phyloP scores from a whole-genome alignment of 2,113 vertebrate genomes.

The Hystrix cristata region DNA sequence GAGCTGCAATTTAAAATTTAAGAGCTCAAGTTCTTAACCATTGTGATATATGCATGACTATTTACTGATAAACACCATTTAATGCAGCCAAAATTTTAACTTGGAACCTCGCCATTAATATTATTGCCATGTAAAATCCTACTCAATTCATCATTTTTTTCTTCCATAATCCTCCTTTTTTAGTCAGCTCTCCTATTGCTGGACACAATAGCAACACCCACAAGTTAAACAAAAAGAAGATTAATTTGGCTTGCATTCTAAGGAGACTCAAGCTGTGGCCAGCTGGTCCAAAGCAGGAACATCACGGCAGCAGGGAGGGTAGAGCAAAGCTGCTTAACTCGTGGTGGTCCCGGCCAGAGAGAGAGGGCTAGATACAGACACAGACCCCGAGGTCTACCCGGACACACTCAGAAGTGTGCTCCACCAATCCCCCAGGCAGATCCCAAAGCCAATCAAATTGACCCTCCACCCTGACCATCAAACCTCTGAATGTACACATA shows the following conservation, averaged over 20 bases:
- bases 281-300: neutral
- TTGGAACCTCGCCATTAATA: neutral
- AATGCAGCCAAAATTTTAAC: neutral
- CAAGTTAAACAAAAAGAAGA: neutral
- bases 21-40: neutral
- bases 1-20: constrained; percentile 25
- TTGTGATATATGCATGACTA: neutral
- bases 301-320: neutral
- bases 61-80: neutral
- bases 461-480: neutral
- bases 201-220: neutral
- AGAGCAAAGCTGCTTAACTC: neutral
- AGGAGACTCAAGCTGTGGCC: neutral
- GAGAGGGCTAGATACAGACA: no score
- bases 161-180: neutral
- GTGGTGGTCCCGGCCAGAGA: neutral
- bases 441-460: neutral
- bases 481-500: neutral
- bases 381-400: neutral
- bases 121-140: neutral
- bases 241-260: neutral
- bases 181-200: neutral
- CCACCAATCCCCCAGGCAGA: neutral
- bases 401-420: neutral
- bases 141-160: neutral